A percentile compares a stretch with the other conserved stretches of the same genome.
Conservation (phyloP, 30 jellyfish, hydroid and myxozoan species). For the Hydra vulgaris region DNA sequence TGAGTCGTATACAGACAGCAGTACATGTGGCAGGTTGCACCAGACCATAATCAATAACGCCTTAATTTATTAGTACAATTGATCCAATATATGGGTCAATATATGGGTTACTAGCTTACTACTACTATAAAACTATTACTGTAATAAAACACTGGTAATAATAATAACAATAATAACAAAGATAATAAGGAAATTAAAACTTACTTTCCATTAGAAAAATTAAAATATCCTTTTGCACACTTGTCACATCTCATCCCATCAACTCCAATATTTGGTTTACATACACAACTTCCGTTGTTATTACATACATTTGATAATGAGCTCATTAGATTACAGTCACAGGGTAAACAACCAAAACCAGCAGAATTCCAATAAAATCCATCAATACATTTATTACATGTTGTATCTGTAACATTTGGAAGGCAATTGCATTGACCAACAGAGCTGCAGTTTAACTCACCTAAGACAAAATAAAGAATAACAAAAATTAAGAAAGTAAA, state of each 20-base stretch:
- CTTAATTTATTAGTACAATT: no score
- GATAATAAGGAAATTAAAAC: neutral
- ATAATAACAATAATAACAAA: neutral
- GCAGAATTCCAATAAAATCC: constrained; percentile 86
- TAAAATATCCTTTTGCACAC: constrained; percentile 77
- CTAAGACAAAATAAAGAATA: constrained; percentile 25
- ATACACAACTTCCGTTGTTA: constrained; percentile 69
- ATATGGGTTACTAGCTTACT: no score
- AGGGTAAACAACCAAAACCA: constrained; percentile 90
- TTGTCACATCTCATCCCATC: constrained; percentile 81
- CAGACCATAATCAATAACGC: no score
- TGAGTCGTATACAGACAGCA: no score
- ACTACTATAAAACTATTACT: no score
- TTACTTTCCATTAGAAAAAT: constrained; percentile 58
- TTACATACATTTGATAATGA: constrained; percentile 58
- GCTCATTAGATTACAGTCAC: constrained; percentile 70
- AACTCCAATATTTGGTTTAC: constrained; percentile 65
- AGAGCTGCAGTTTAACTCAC: constrained; percentile 48
- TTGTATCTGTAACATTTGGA: constrained; percentile 65
- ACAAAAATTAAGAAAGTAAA: no score
- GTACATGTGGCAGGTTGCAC: no score
- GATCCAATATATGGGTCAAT: no score
- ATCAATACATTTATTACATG: constrained; percentile 56
- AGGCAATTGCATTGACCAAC: constrained; percentile 81
- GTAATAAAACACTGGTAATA: neutral